Evolutionary conservation across 2,797 vertebrate species (phyloP).

Genomic region (Phrynocephalus vlangalii): DNA sequence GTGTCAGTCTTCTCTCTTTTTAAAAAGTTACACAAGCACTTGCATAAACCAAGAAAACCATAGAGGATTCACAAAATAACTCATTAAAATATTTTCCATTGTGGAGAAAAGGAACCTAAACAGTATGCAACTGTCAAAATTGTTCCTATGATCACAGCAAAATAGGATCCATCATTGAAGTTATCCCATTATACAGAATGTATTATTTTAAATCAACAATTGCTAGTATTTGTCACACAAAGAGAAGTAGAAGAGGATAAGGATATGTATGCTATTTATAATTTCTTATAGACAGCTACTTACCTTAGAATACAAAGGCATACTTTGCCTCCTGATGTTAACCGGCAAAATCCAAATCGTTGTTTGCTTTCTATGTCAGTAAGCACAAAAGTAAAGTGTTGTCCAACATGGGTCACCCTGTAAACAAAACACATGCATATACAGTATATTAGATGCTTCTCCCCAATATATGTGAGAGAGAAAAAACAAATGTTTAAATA

Average conservation of each 20-base stretch:
- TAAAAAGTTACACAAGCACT: conserved; percentile 51
- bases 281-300: conserved; percentile 29
- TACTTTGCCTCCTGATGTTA: conserved; percentile 90
- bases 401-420: conserved; percentile 94
- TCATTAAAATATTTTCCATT: conserved; percentile 26
- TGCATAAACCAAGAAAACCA: conserved; percentile 6
- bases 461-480: not conserved
- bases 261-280: not conserved
- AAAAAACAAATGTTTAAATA: not conserved
- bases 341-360: conserved; percentile 96
- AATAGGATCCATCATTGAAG: not conserved
- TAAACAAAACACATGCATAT: conserved; percentile 30
- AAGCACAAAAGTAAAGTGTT: conserved; percentile 98
- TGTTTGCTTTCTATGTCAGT: conserved; percentile 97
- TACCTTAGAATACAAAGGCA: conserved; percentile 97
- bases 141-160: not conserved
- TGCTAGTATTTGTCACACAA: conserved; percentile 17
- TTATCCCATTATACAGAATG: not conserved
- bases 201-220: conserved; percentile 18
- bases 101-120: not conserved
- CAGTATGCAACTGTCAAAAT: conserved; percentile 7
- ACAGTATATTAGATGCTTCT: not conserved
- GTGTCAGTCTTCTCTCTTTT: conserved; percentile 75
- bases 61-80: not conserved
- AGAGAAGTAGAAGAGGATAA: not conserved